phyloP scores from a whole-genome alignment of 2,888 invertebrate genomes.

The Drosophila kuntzei region DNA sequence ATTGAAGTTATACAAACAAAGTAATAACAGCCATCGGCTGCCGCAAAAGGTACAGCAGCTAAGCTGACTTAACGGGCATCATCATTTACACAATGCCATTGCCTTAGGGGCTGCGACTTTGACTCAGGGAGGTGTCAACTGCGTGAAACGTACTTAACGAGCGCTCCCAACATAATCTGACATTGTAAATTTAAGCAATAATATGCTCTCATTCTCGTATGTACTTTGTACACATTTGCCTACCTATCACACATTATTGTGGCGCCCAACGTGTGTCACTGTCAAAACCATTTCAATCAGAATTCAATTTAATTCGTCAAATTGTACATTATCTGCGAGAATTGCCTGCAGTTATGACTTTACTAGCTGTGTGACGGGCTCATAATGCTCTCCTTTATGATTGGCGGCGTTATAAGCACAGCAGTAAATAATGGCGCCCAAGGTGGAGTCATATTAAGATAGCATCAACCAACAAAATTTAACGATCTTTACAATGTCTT shows the following conservation, averaged over 20 bases:
- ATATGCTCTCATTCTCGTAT: neutral
- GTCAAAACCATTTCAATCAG: neutral
- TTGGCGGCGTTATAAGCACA: too few relatives aligned
- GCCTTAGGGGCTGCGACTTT: neutral
- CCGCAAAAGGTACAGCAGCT: conserved; percentile 20
- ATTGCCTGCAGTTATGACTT: neutral
- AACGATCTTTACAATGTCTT: neutral
- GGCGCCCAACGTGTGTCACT: neutral
- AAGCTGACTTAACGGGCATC: conserved; percentile 27
- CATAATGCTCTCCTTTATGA: neutral
- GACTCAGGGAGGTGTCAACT: neutral
- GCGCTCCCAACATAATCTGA: conserved; percentile 1
- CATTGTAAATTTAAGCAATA: conserved; percentile 1
- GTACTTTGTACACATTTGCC: neutral
- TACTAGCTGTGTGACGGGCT: neutral
- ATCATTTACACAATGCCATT: conserved; percentile 40
- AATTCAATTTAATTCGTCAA: neutral
- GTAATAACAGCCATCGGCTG: conserved; percentile 48
- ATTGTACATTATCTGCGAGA: neutral
- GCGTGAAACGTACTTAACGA: conserved; percentile 6
- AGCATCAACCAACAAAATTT: neutral
- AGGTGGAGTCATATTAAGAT: neutral
- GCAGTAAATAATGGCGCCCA: neutral
- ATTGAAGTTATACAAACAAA: conserved; percentile 59
- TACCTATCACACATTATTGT: neutral